phyloP scores from a whole-genome alignment of 2,888 invertebrate species.

The Reticulitermes lucifugus region DNA sequence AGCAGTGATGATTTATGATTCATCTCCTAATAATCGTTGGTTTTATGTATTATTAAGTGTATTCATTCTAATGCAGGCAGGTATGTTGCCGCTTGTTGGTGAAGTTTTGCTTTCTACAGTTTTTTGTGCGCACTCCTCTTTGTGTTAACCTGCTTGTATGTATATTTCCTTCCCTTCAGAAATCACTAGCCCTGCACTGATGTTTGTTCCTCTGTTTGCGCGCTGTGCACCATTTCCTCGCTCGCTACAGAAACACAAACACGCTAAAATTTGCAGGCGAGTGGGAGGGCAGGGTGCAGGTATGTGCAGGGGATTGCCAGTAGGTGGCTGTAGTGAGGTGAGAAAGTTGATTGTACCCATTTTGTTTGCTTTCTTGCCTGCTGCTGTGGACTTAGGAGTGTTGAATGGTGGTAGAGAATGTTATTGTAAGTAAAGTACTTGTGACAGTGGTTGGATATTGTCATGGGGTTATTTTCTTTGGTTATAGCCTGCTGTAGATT shows the following conservation, averaged over 20 bases:
- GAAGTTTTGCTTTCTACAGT: slow-evolving; percentile 22
- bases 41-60: neutral
- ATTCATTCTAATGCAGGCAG: neutral
- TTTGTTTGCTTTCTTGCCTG: neutral
- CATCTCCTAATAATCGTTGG: too few species aligned
- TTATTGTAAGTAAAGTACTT: neutral
- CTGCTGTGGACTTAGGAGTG: neutral
- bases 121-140: slow-evolving; percentile 19
- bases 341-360: slow-evolving; percentile 15
- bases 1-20: too few species aligned
- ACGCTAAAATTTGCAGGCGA: slow-evolving; percentile 26
- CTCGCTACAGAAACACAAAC: slow-evolving; percentile 37
- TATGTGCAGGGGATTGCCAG: slow-evolving; percentile 20
- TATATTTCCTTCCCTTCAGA: slow-evolving; percentile 30
- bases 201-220: slow-evolving; percentile 41
- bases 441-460: neutral
- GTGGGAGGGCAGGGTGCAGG: slow-evolving; percentile 27
- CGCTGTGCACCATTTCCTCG: slow-evolving; percentile 36
- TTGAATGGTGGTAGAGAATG: slow-evolving; percentile 2
- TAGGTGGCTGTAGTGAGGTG: slow-evolving; percentile 31
- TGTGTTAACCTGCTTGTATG: slow-evolving; percentile 36
- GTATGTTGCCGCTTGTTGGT: neutral
- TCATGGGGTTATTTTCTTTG: too few species aligned
- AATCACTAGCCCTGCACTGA: slow-evolving; percentile 39
- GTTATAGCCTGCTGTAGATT: too few species aligned